Evolutionary conservation across 1,140 invertebrate genomes (phyloP).

Genomic region (Pseudomyrmex cubaensis): DNA sequence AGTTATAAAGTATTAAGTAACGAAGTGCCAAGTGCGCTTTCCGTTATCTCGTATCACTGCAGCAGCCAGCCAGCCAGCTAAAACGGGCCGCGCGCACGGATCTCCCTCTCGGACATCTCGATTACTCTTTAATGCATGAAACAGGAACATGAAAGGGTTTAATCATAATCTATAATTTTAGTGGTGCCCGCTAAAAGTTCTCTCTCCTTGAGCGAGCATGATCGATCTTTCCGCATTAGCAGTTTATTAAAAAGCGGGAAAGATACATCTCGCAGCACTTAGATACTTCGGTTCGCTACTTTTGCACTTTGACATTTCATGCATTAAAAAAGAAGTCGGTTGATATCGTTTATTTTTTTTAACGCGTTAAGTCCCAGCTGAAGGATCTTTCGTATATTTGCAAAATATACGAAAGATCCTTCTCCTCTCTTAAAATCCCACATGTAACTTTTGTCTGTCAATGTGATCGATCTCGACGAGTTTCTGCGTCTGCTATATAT

Average conservation of each 20-base stretch:
- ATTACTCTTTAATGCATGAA: conserved; percentile 33
- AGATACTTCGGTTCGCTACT: conserved; percentile 40
- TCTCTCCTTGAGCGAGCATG: conserved; percentile 21
- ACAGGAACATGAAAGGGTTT: background rate
- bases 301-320: conserved; percentile 45
- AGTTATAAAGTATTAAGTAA: conserved; percentile 16
- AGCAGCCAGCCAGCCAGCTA: background rate
- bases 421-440: background rate
- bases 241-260: conserved; percentile 54
- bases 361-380: conserved; percentile 10
- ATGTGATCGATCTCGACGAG: too few relatives aligned
- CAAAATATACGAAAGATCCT: background rate
- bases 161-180: conserved; percentile 48
- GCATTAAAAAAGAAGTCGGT: conserved; percentile 46
- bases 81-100: background rate
- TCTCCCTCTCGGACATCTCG: background rate
- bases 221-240: conserved; percentile 55
- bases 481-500: too few relatives aligned
- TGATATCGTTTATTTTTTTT: conserved; percentile 41
- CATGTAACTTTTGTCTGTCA: too few relatives aligned
- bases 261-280: conserved; percentile 52
- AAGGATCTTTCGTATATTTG: too few relatives aligned
- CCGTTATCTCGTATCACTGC: conserved; percentile 26
- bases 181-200: conserved; percentile 36
- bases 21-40: conserved; percentile 7